Conservation (phyloP, 2,113 vertebrate genomes). For the Chelonoidis abingdonii region DNA sequence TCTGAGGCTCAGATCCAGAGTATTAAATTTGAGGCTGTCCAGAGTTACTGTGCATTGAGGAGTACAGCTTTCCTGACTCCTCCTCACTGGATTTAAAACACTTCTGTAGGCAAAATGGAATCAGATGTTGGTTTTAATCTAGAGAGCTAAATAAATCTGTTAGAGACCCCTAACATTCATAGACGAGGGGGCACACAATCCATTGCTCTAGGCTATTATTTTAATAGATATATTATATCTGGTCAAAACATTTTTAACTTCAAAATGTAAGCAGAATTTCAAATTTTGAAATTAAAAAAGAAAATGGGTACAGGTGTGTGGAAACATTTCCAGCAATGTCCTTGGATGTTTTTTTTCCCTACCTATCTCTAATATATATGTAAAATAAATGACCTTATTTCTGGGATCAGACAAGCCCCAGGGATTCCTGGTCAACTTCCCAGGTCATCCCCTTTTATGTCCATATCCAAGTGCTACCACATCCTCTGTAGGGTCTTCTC, state of each 20-base stretch:
- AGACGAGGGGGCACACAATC: not conserved
- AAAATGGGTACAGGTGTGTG: not conserved
- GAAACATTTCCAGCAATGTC: not conserved
- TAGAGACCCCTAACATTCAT: not conserved
- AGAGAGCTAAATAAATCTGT: not conserved
- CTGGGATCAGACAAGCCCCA: not conserved
- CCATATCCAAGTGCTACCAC: not conserved
- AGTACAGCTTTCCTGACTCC: not conserved
- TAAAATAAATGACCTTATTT: fast-evolving
- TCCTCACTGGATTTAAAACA: not conserved
- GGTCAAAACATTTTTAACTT: not conserved
- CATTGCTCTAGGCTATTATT: not conserved
- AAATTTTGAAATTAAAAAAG: not conserved
- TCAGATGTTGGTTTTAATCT: not conserved
- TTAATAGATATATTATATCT: not conserved
- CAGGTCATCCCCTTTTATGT: not conserved
- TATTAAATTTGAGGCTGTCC: not conserved
- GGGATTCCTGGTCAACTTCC: not conserved
- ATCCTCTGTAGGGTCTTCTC: fast-evolving
- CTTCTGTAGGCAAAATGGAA: not conserved
- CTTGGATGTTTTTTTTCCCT: fast-evolving
- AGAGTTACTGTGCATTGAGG: not conserved
- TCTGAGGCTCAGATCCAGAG: not conserved
- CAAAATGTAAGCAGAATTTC: not conserved
- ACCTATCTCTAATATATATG: not conserved